Conservation (phyloP, 2,888 invertebrate genomes). For the Cryptus armator region DNA sequence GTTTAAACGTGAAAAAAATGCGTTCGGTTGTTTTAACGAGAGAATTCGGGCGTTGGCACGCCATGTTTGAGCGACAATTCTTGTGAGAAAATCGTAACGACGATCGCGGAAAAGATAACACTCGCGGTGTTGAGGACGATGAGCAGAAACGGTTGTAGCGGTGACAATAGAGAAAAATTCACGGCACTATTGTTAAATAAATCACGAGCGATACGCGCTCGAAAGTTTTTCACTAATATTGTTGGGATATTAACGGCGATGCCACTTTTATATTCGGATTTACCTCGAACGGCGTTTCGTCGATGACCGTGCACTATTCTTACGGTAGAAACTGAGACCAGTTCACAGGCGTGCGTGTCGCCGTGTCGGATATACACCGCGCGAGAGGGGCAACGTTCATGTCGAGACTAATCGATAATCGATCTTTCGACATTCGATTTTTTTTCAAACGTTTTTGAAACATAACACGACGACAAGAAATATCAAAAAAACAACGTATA, state of each 20-base stretch:
- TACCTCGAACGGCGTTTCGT: conserved; percentile 76
- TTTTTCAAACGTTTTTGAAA: background rate
- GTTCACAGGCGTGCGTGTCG: conserved; percentile 39
- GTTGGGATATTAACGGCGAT: conserved; percentile 70
- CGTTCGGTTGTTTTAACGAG: background rate
- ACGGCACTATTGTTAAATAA: conserved; percentile 54
- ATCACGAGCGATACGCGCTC: conserved; percentile 2
- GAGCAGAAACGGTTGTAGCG: conserved; percentile 32
- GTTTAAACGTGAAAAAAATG: conserved; percentile 1
- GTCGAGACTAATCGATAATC: conserved; percentile 5
- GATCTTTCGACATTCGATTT: conserved; percentile 5
- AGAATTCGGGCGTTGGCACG: conserved; percentile 17
- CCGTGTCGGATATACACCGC: background rate
- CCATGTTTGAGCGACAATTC: conserved; percentile 5
- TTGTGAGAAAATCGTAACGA: conserved; percentile 6
- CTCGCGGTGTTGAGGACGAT: conserved; percentile 46
- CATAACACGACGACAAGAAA: background rate
- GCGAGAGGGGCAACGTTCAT: background rate
- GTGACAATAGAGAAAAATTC: conserved; percentile 65
- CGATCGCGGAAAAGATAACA: conserved; percentile 42
- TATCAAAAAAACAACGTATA: background rate
- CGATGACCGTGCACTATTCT: conserved; percentile 64
- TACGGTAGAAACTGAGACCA: conserved; percentile 67
- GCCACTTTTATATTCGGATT: conserved; percentile 79
- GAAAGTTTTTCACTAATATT: conserved; percentile 51